Conservation (phyloP, 2,888 invertebrate species). For the Sympetrum striolatum region DNA sequence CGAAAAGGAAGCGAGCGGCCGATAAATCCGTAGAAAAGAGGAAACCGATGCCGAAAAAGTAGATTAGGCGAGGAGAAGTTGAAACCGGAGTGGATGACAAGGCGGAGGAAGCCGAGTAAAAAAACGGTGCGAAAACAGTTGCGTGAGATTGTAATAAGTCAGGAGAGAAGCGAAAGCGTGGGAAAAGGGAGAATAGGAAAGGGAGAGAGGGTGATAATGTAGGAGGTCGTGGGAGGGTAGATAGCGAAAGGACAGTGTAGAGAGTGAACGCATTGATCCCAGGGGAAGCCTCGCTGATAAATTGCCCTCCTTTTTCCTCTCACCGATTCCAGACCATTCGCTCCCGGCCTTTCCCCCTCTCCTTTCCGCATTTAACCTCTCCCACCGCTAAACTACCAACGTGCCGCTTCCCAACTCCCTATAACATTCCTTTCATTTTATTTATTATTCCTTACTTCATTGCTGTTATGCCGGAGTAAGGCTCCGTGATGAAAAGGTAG, state of each 20-base stretch:
- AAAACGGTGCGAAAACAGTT: neutral
- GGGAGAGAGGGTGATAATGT: neutral
- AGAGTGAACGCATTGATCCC: constrained; percentile 33
- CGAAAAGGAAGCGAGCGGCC: neutral
- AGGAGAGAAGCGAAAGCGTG: neutral
- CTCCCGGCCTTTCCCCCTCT: neutral
- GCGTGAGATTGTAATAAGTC: neutral
- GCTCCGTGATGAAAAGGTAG: no score
- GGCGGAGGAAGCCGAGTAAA: neutral
- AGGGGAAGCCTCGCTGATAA: constrained; percentile 27
- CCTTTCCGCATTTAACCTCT: neutral
- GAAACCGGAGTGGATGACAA: neutral
- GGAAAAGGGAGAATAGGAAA: neutral
- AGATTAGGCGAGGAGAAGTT: neutral
- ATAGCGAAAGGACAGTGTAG: neutral
- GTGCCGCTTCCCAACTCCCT: no score
- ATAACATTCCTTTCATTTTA: no score
- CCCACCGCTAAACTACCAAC: neutral
- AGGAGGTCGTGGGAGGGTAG: neutral
- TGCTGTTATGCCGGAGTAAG: no score
- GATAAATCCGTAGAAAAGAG: neutral
- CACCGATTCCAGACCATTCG: constrained; percentile 41
- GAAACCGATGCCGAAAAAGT: neutral
- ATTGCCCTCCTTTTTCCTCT: constrained; percentile 41
- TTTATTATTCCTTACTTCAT: no score